Percentiles rank a stretch among this genome's conserved stretches.
Conservation (phyloP, 2,888 invertebrate genomes). For the Mimachlamys varia region DNA sequence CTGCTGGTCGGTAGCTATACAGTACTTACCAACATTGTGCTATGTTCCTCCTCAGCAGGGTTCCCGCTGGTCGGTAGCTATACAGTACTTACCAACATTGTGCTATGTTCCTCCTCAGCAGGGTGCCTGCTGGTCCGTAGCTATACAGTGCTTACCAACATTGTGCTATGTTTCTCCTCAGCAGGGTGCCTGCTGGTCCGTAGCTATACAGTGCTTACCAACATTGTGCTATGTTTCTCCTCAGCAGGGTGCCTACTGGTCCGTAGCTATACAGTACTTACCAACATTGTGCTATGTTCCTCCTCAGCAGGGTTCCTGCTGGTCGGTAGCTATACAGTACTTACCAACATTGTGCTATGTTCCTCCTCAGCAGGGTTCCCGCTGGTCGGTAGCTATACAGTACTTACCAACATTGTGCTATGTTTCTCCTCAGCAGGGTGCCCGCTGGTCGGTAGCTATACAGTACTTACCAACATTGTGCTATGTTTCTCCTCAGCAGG, state of each 20-base stretch:
- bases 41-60: constrained; percentile 67
- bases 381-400: constrained; percentile 68
- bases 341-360: too few species aligned
- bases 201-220: too few species aligned
- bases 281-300: constrained; percentile 66
- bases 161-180: constrained; percentile 66
- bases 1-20: constrained; percentile 68
- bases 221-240: constrained; percentile 65
- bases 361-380: constrained; percentile 66
- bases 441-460: constrained; percentile 69
- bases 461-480: too few species aligned
- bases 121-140: constrained; percentile 68
- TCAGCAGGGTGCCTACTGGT: constrained; percentile 67
- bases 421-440: constrained; percentile 65
- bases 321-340: constrained; percentile 67
- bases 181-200: constrained; percentile 68
- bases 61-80: constrained; percentile 67
- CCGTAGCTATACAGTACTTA: constrained; percentile 66
- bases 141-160: too few species aligned
- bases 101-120: constrained; percentile 66
- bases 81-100: too few species aligned
- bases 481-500: constrained; percentile 66
- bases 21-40: too few species aligned
- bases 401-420: too few species aligned
- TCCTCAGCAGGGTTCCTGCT: constrained; percentile 65